Evolutionary conservation across 2,797 vertebrate genomes (phyloP), one percentile per base, ranked within the genome.

Genomic region (Triplophysa bombifrons): DNA sequence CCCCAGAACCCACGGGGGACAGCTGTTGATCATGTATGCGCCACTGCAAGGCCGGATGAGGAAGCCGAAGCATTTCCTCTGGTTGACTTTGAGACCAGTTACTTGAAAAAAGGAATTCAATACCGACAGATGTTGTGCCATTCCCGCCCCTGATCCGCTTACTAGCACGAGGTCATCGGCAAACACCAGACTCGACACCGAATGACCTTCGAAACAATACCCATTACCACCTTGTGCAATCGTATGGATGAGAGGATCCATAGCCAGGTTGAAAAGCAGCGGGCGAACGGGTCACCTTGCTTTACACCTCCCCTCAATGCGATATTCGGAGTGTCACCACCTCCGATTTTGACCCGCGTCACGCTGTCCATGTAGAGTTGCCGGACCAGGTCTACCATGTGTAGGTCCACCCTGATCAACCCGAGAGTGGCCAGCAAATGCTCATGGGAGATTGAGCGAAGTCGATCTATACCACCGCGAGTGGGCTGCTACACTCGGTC

Each of bases 81-180:
- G 19, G 34, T 11, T 73, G 16, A 46, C 60, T 19, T 20, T 17
- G 9, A 72, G 19, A 2, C 76, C 81, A 4, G 67, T 44, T 0
- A 25, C 1, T 0, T 27, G 4, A 19, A 68, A 72, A 48, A 73
- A 82, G 1, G 14, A 5, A 3, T 79, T 30, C 1, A 73, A 34
- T 0, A 78, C 44, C 0, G 2, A 1, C 4, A 72, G 56, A 19
- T 80, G 69, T 0, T 10, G 3, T 3, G 6, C 55, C 79, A 83
- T 83, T 0, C 70, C 76, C 0, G 44, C 2, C 77, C 77, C 75
- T 0, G 50, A 74, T 2, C 41, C 41, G 51, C 76, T 74, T 0
- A 83, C 11, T 16, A 83, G 10, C 0, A 74, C 72, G 4, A 83
- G 22, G 17, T 83, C 82, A 22, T 83, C 72, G 0, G 78, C 78